A percentile compares a stretch with the other conserved stretches of the same genome.
These are phyloP conservation scores for Drosophila kuntzei DNA, from an alignment of 2,888 invertebrate genomes.

Conservation along the genomic window DNA sequence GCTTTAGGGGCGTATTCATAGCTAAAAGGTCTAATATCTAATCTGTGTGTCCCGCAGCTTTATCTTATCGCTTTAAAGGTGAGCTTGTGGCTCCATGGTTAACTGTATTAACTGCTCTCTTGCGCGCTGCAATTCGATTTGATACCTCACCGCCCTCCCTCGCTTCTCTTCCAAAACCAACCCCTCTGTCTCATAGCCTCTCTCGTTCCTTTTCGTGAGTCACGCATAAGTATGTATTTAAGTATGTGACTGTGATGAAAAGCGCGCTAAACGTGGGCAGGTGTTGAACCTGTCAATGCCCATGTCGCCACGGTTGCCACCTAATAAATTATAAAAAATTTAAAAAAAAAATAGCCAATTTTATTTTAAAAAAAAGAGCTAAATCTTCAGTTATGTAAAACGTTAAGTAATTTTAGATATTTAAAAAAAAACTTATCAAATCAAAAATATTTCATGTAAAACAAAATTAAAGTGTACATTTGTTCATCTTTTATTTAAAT, in stretches of 20 bases:
- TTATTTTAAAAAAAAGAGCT: too few species aligned
- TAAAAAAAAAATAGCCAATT: too few species aligned
- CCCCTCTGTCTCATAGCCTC: background rate
- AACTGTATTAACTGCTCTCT: conserved; percentile 46
- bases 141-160: background rate
- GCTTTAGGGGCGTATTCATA: conserved; percentile 45
- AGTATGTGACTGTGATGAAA: too few species aligned
- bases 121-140: conserved; percentile 26
- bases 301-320: too few species aligned
- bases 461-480: too few species aligned
- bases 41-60: conserved; percentile 52
- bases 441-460: too few species aligned
- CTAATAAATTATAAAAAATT: too few species aligned
- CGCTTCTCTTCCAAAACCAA: background rate
- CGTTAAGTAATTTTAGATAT: too few species aligned
- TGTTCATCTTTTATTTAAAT: too few species aligned
- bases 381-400: too few species aligned
- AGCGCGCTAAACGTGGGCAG: conserved; percentile 5
- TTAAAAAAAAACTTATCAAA: too few species aligned
- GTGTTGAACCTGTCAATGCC: conserved; percentile 18
- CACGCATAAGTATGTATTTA: conserved; percentile 20
- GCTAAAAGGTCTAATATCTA: conserved; percentile 50
- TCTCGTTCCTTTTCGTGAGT: conserved; percentile 7
- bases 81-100: conserved; percentile 74
- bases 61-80: conserved; percentile 77